phyloP scores from a whole-genome alignment of 2,888 invertebrate species.

The Digitonthophagus gazella region DNA sequence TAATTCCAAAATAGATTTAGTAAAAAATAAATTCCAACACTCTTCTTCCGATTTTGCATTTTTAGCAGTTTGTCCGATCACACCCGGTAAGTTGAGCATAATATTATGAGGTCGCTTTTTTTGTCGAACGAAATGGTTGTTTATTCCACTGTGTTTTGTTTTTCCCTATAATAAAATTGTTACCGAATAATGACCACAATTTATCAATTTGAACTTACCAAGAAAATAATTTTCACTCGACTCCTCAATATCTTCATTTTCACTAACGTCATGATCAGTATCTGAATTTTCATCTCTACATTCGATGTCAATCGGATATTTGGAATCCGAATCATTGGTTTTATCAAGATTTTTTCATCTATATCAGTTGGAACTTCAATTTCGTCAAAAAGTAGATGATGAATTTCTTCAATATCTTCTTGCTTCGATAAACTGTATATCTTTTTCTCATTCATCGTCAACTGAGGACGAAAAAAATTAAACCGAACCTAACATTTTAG shows the following conservation, averaged over 20 bases:
- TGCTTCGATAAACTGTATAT: background rate
- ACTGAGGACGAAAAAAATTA: no score
- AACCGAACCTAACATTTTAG: no score
- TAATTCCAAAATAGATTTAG: slow-evolving; percentile 19
- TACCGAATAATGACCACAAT: background rate
- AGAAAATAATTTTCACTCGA: slow-evolving; percentile 5
- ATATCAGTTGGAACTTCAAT: background rate
- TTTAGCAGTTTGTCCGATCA: slow-evolving; percentile 20
- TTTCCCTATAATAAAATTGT: slow-evolving; percentile 5
- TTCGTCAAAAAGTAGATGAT: slow-evolving; percentile 5
- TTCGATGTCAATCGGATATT: slow-evolving; percentile 9
- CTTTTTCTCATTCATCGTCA: background rate
- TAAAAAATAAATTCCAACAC: slow-evolving; percentile 25
- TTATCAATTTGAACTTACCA: background rate
- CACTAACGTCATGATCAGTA: slow-evolving; percentile 11
- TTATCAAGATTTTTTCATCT: background rate
- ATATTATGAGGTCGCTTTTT: slow-evolving; percentile 24
- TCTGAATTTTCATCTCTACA: background rate
- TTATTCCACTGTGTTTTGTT: slow-evolving; percentile 18
- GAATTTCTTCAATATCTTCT: slow-evolving; percentile 1
- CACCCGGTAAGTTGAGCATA: slow-evolving; percentile 22
- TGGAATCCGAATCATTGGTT: background rate
- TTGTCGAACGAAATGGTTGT: slow-evolving; percentile 5
- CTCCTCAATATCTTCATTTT: background rate
- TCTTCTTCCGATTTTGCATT: slow-evolving; percentile 21